phyloP scores from a whole-genome alignment of 2,888 invertebrate genomes.

The Aelia acuminata region DNA sequence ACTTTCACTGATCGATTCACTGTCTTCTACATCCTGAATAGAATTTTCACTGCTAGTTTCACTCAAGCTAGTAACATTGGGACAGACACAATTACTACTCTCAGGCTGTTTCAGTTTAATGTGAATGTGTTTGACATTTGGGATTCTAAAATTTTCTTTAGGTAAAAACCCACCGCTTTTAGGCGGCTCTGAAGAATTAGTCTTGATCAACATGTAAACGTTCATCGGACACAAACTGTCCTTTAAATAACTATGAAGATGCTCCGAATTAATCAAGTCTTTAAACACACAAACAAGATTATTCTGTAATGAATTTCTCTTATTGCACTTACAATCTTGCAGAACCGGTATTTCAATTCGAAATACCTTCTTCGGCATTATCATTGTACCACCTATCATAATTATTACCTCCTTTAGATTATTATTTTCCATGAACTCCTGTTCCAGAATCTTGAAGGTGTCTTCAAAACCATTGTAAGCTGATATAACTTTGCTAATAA shows the following conservation, averaged over 20 bases:
- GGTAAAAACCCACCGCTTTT: conserved; percentile 16
- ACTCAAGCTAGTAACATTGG: not conserved
- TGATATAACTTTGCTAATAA: not conserved
- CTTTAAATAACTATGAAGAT: not conserved
- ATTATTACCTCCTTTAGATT: conserved; percentile 13
- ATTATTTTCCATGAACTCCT: conserved; percentile 11
- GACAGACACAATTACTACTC: not conserved
- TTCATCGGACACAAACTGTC: conserved; percentile 10
- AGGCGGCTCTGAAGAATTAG: not conserved
- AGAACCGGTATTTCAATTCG: conserved; percentile 20
- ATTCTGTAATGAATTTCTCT: conserved; percentile 22
- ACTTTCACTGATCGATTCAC: not conserved
- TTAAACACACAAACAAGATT: conserved; percentile 1
- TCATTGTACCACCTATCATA: conserved; percentile 33
- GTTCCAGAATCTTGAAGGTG: conserved; percentile 11
- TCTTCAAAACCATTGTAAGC: conserved; percentile 27
- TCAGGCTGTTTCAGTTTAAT: not conserved
- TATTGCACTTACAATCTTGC: conserved; percentile 22
- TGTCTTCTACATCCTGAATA: not conserved
- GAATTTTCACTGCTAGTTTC: not conserved
- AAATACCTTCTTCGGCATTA: conserved; percentile 25
- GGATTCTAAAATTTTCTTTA: conserved; percentile 31
- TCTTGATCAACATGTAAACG: not conserved
- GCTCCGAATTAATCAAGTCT: conserved; percentile 9
- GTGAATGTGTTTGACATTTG: not conserved